Conservation (phyloP, 2,888 invertebrate genomes). For the Trichacis sp. region DNA sequence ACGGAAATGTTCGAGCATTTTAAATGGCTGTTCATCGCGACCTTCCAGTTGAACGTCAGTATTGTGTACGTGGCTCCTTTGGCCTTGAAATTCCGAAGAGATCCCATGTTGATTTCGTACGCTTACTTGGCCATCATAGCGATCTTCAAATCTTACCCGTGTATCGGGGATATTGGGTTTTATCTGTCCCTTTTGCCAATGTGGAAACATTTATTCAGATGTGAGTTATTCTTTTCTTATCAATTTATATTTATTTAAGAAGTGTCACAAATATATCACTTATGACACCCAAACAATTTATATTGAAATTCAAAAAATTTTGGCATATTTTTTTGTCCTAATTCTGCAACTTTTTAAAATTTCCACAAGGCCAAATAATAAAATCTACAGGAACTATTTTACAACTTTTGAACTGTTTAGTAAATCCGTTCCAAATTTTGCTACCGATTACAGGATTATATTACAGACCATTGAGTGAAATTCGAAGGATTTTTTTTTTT, state of each 20-base stretch:
- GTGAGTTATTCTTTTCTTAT: constrained; percentile 72
- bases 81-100: constrained; percentile 81
- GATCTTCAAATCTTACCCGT: constrained; percentile 97
- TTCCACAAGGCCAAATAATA: too few relatives aligned
- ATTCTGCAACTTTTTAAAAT: background rate
- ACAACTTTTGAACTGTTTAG: too few relatives aligned
- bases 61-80: constrained; percentile 92
- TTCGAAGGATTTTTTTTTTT: too few relatives aligned
- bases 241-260: too few relatives aligned
- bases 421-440: too few relatives aligned
- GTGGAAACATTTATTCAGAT: constrained; percentile 89
- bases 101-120: constrained; percentile 84
- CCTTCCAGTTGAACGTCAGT: constrained; percentile 96
- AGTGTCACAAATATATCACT: too few relatives aligned
- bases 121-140: constrained; percentile 85
- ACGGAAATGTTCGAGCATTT: constrained; percentile 99
- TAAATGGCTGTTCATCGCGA: constrained; percentile 91
- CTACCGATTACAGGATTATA: too few relatives aligned
- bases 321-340: too few relatives aligned
- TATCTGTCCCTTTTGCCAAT: constrained; percentile 90
- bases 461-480: too few relatives aligned
- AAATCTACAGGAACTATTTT: too few relatives aligned
- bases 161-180: constrained; percentile 94
- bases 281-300: too few relatives aligned
- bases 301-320: too few relatives aligned